Conservation (phyloP, 1,140 invertebrate genomes). For the Nephotettix cincticeps region DNA sequence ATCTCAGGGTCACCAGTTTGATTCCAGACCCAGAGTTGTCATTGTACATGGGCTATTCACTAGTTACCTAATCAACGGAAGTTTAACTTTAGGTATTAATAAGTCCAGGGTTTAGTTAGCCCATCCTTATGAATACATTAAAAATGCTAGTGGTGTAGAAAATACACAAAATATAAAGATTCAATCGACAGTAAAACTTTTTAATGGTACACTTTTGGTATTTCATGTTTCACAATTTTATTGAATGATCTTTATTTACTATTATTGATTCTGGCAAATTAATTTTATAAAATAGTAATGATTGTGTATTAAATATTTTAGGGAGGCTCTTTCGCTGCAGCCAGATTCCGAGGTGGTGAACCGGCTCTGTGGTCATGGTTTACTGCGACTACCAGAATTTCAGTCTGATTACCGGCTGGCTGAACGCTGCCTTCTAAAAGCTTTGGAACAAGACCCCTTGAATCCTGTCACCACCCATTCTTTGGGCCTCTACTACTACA, state of each 20-base stretch:
- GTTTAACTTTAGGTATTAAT: too few species aligned
- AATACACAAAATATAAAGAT: background rate
- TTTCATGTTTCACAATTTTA: background rate
- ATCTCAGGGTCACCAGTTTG: too few species aligned
- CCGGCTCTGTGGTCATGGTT: conserved; percentile 1
- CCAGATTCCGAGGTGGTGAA: background rate
- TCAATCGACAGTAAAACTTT: background rate
- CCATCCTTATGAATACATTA: background rate
- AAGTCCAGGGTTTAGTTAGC: too few species aligned
- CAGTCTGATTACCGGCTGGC: conserved; percentile 9
- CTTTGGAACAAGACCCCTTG: background rate
- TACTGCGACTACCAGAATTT: background rate
- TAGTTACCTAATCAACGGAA: too few species aligned
- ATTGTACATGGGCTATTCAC: too few species aligned
- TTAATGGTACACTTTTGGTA: background rate
- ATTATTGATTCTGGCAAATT: background rate
- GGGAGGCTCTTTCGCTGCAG: background rate
- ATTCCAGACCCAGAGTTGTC: too few species aligned
- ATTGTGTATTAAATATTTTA: background rate
- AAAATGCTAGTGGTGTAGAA: background rate
- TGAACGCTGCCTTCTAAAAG: background rate
- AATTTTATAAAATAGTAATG: background rate
- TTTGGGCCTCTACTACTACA: conserved; percentile 2
- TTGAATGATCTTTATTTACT: background rate
- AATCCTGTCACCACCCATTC: background rate